Conservation (phyloP, 2,888 invertebrate genomes). For the Eupithecia centaureata region DNA sequence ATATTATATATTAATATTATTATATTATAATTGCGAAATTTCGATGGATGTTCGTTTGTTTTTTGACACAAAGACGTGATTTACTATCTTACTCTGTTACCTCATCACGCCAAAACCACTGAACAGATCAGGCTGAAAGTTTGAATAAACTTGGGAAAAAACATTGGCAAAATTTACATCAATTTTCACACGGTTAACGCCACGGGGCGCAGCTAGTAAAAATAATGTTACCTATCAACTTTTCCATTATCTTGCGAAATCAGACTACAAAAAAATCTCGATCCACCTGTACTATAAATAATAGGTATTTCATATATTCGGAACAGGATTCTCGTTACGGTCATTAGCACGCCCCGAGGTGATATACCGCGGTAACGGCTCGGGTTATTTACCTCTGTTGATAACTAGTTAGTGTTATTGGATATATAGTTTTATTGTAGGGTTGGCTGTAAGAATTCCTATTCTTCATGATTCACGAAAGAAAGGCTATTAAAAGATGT, state of each 20-base stretch:
- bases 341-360: slow-evolving; percentile 29
- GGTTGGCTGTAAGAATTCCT: not conserved
- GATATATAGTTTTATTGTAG: slow-evolving; percentile 8
- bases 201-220: no score
- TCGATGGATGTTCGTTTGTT: no score
- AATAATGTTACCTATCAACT: not conserved
- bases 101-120: no score
- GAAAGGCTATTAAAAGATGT: not conserved
- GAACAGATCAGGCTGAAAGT: no score
- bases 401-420: slow-evolving; percentile 30
- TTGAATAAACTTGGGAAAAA: no score
- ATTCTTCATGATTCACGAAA: not conserved
- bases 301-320: slow-evolving; percentile 16
- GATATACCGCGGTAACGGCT: slow-evolving; percentile 24
- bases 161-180: no score
- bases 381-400: slow-evolving; percentile 21
- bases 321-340: slow-evolving; percentile 21
- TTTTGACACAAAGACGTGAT: no score
- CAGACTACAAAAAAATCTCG: not conserved
- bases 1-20: no score
- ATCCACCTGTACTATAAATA: not conserved
- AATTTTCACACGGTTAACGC: no score
- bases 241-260: not conserved
- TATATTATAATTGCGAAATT: no score
- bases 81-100: no score